Evolutionary conservation across 2,888 invertebrate species (phyloP), one percentile per base, ranked within the genome.

Genomic region (Seladonia tumulorum): DNA sequence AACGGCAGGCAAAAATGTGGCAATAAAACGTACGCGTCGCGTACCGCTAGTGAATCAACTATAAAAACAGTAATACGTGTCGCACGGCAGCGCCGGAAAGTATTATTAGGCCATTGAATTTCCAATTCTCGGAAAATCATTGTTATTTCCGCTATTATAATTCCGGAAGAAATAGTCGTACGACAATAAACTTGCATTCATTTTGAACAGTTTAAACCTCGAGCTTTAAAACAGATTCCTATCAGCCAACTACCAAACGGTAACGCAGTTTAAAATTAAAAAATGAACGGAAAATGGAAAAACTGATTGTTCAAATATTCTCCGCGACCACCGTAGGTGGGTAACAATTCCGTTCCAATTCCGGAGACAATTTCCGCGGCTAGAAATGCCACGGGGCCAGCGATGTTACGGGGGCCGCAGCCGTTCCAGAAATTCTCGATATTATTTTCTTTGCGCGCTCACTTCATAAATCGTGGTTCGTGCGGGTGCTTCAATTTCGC

Each of bases 391-490:
- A 60, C 45, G 35, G 66, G 29, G 16, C 7, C 16, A 10, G 22
- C 16, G 47, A 25, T 35, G 25, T n/a, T 63, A n/a, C 29, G 29
- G 35, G 35, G 16, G 10, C 25, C 47, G 45, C 75, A n/a, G 16
- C 68, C 16, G 63, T 49, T 22, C 7, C 63, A 5, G 25, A n/a
- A n/a, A 47, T 39, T 35, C 42, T 57, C 47, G 73, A 83, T 73
- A 82, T 71, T 83, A 83, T 81, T 81, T 76, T 66, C 72, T 73
- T 53, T 25, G 29, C 70, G 39, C n/a, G 75, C 16, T 49, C 57
- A 42, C 81, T 63, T 81, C 81, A 75, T 80, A 80, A 80, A 80
- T 80, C 80, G 75, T 68, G 60, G 42, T 53, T n/a, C 53, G 68
- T 35, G 68, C 74, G 60, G 60, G 60, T 25, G 25, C 80, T 68